phyloP scores from a whole-genome alignment of 2,797 vertebrate genomes.

The Adelosebastes latens region DNA sequence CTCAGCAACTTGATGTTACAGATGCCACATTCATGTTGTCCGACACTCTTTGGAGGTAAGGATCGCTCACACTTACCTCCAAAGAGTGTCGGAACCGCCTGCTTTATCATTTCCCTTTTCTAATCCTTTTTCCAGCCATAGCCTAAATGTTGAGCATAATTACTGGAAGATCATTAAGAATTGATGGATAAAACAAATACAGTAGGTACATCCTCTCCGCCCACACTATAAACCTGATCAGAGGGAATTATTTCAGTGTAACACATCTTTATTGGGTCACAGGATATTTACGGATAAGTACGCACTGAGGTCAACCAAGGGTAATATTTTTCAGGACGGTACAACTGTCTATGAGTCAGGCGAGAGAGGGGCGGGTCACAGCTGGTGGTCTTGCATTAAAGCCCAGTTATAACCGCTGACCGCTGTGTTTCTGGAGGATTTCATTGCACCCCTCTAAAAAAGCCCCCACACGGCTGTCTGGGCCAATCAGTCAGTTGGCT shows the following conservation, averaged over 20 bases:
- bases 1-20: background rate
- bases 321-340: constrained; percentile 50
- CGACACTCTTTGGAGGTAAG: background rate
- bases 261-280: constrained; percentile 17
- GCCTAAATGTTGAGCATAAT: background rate
- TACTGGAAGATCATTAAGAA: background rate
- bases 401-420: constrained; percentile 62
- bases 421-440: constrained; percentile 64
- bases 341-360: constrained; percentile 46
- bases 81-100: no score
- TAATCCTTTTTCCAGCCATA: background rate
- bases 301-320: constrained; percentile 45
- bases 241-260: constrained; percentile 20
- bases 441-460: constrained; percentile 50
- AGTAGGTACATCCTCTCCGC: background rate
- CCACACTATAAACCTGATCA: background rate
- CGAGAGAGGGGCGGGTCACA: constrained; percentile 41
- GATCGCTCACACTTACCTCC: no score
- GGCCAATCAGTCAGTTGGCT: constrained; percentile 56
- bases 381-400: constrained; percentile 61
- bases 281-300: constrained; percentile 50
- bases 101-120: background rate
- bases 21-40: background rate
- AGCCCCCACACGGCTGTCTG: constrained; percentile 53
- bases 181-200: background rate